These are phyloP conservation scores for Desoria tigrina DNA, from an alignment of 2,888 invertebrate species.

Conservation along the genomic window DNA sequence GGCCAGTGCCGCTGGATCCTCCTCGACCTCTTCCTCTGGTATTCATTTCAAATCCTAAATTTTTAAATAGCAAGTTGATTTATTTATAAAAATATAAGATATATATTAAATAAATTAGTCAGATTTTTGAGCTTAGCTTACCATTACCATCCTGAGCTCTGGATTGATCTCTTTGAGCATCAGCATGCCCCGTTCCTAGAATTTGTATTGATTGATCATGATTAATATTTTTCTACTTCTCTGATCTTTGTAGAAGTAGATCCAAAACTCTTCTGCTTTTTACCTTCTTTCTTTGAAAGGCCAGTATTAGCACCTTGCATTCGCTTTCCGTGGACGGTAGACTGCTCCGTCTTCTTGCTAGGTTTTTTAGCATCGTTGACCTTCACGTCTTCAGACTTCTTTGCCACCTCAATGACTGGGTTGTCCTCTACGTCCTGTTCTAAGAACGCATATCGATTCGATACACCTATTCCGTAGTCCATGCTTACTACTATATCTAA, in stretches of 20 bases:
- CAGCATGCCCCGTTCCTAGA: background rate
- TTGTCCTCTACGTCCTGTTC: constrained; percentile 71
- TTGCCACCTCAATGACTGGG: constrained; percentile 66
- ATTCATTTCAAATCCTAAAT: background rate
- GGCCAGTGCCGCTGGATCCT: background rate
- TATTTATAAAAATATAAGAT: background rate
- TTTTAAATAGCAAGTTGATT: background rate
- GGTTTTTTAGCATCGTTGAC: background rate
- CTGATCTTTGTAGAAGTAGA: background rate
- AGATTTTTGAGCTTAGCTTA: too few species aligned
- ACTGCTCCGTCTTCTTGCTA: background rate
- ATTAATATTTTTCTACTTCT: background rate
- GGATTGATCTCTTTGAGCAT: background rate
- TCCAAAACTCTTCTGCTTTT: constrained; percentile 3
- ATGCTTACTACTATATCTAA: constrained; percentile 58
- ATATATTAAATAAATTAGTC: too few species aligned
- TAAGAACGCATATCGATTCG: constrained; percentile 81
- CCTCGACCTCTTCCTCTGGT: constrained; percentile 4
- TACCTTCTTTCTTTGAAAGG: constrained; percentile 16
- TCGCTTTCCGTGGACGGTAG: too few species aligned
- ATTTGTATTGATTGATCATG: background rate
- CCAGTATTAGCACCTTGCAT: constrained; percentile 69
- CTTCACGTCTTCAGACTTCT: background rate
- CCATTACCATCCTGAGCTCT: background rate
- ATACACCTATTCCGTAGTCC: constrained; percentile 87